Evolutionary conservation across 2,797 vertebrate species (phyloP), one percentile per base, ranked within the genome.

Genomic region (Natrix natrix): DNA sequence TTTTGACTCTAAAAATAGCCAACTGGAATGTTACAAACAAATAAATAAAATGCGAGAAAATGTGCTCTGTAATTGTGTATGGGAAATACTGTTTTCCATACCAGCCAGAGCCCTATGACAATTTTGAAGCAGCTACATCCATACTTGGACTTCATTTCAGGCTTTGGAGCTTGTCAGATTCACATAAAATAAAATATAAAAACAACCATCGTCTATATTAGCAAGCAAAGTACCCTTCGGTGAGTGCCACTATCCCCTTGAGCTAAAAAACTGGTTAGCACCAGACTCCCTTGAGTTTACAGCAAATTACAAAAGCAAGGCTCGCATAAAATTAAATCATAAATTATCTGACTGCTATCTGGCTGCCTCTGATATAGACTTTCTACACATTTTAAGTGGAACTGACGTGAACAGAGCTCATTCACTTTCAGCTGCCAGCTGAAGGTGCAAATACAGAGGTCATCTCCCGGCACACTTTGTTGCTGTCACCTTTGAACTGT

Each of bases 301-400:
- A 98, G 98, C 98, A 98, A 99, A 98, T 99, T 99, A 99, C 98
- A 98, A 98, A 98, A 98, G 98, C 98, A 98, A 97, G 98, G 98
- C 98, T 98, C 98, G 98, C 98, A 98, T 99, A 98, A 99, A 99
- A 99, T 99, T 99, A 99, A 99, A 99, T 99, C 98, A 99, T 99
- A 99, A 99, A 99, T 99, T 99, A 99, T 98, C 98, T 98, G 98
- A 98, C 98, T 98, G 98, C 98, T 98, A 99, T 99, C 98, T 99
- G 97, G 98, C 98, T 98, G 98, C 98, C 98, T 97, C 98, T 97
- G 98, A 98, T 98, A 98, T 98, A 98, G 97, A 98, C 98, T 98
- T 98, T 97, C 97, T 97, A 96, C 97, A 98, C 97, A 97, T 98
- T 98, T 98, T 98, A 98, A 98, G 97, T 98, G 97, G 97, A 98